Evolutionary conservation across 2,113 vertebrate species (phyloP).

Genomic region (Colinus virginianus): DNA sequence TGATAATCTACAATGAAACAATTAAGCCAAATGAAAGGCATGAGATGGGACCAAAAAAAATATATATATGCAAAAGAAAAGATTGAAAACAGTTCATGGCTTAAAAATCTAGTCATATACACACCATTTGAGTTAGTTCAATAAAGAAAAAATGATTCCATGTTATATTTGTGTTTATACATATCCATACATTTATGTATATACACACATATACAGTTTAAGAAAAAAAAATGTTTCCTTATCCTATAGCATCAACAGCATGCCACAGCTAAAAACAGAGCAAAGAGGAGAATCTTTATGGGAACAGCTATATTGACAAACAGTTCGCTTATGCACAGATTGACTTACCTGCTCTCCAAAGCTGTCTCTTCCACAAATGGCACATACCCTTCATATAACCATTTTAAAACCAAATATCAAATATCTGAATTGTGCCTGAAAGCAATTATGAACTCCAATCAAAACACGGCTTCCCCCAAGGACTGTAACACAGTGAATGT

Average conservation of each 20-base stretch:
- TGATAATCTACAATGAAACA: slow-evolving; percentile 76
- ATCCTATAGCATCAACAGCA: slow-evolving; percentile 82
- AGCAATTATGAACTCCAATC: slow-evolving; percentile 14
- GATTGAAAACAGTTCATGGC: slow-evolving; percentile 54
- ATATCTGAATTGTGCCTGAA: background rate
- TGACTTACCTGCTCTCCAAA: slow-evolving; percentile 80
- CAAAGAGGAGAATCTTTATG: slow-evolving; percentile 51
- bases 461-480: background rate
- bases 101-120: slow-evolving; percentile 69
- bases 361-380: slow-evolving; percentile 76
- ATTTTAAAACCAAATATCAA: slow-evolving; percentile 1
- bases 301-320: slow-evolving; percentile 52
- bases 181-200: slow-evolving; percentile 73
- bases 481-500: background rate
- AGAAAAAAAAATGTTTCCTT: slow-evolving; percentile 80
- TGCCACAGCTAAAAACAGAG: slow-evolving; percentile 86
- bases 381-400: slow-evolving; percentile 55
- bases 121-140: slow-evolving; percentile 66
- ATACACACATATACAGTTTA: slow-evolving; percentile 66
- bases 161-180: slow-evolving; percentile 79
- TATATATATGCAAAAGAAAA: slow-evolving; percentile 74
- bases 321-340: slow-evolving; percentile 15
- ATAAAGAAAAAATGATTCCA: slow-evolving; percentile 72
- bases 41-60: slow-evolving; percentile 75
- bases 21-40: slow-evolving; percentile 77